Conservation (phyloP, 1,140 invertebrate species). For the Sogatella furcifera region DNA sequence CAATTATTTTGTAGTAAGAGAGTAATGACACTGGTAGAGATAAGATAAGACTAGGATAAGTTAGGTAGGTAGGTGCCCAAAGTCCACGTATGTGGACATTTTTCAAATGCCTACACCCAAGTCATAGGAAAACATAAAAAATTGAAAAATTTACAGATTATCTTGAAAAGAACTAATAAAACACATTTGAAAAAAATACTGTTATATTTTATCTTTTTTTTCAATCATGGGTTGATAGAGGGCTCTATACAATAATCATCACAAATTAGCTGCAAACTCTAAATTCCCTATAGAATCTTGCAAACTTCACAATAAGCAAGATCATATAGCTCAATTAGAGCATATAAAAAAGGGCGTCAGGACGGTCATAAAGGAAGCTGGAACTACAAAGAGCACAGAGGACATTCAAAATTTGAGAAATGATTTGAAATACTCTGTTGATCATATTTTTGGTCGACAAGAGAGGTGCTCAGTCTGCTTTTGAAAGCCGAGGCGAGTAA, state of each 20-base stretch:
- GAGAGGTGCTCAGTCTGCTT: not conserved
- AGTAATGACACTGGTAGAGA: no score
- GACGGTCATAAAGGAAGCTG: not conserved
- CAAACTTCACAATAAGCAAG: not conserved
- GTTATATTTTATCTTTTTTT: no score
- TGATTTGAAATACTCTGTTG: not conserved
- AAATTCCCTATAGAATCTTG: not conserved
- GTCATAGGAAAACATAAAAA: not conserved
- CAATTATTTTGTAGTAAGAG: no score
- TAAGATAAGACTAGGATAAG: no score
- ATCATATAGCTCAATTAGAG: not conserved
- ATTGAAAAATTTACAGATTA: slow-evolving; percentile 7
- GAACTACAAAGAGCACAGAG: not conserved
- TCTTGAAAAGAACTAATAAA: not conserved
- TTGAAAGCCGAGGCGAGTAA: no score
- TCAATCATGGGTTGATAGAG: not conserved
- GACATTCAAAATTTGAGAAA: not conserved
- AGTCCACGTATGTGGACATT: slow-evolving; percentile 2
- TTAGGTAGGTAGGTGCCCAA: no score
- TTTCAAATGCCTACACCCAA: slow-evolving; percentile 4
- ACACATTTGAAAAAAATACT: no score
- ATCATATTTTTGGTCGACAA: not conserved
- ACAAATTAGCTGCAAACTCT: not conserved
- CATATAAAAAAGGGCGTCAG: not conserved
- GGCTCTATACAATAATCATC: not conserved